phyloP scores from a whole-genome alignment of 2,113 vertebrate species.

The Micronycteris hirsuta region DNA sequence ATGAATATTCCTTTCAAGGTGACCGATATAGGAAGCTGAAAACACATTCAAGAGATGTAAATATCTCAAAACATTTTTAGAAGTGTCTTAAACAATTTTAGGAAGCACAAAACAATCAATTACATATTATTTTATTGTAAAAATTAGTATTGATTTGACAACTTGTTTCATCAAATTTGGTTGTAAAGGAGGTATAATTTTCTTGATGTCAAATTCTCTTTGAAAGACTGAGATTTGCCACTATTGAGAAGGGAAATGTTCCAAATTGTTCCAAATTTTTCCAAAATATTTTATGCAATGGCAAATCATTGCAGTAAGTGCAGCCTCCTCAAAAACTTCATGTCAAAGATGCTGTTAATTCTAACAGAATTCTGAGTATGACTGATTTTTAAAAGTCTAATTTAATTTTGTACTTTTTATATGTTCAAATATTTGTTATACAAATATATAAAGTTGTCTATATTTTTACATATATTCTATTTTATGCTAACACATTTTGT shows the following conservation, averaged over 20 bases:
- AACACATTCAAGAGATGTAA: neutral
- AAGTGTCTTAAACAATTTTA: slow-evolving; percentile 1
- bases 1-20: slow-evolving; percentile 11
- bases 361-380: neutral
- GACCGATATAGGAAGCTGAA: neutral
- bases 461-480: slow-evolving; percentile 8
- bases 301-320: neutral
- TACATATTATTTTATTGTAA: neutral
- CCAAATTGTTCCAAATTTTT: neutral
- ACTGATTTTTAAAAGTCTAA: neutral
- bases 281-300: neutral
- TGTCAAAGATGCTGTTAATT: neutral
- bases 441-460: neutral
- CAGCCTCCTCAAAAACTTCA: neutral
- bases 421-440: neutral
- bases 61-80: slow-evolving; percentile 8
- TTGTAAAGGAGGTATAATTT: neutral
- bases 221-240: neutral
- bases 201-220: neutral
- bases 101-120: neutral
- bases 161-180: neutral
- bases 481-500: slow-evolving; percentile 20
- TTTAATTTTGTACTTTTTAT: slow-evolving; percentile 24
- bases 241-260: neutral
- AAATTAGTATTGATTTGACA: neutral